A percentile compares a stretch with the other conserved stretches of the same genome.
Conservation (phyloP, 2,888 invertebrate species). For the Pachycephus smyrnensis region DNA sequence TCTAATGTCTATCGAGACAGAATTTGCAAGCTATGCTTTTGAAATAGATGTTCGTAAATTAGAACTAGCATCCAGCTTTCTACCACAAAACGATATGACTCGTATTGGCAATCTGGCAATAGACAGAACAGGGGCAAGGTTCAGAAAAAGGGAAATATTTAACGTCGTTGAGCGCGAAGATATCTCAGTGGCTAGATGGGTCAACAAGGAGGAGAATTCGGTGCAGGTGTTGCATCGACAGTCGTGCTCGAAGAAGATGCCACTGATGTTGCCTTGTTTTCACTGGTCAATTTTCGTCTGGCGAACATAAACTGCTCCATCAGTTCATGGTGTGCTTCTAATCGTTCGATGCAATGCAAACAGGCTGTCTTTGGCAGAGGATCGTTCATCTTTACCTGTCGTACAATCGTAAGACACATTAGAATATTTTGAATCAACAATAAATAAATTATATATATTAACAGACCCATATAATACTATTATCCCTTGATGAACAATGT, state of each 20-base stretch:
- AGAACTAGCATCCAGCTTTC: not conserved
- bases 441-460: conserved; percentile 1
- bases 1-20: not conserved
- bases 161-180: conserved; percentile 24
- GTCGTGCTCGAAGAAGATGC: conserved; percentile 53
- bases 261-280: conserved; percentile 46
- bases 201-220: conserved; percentile 61
- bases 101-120: not conserved
- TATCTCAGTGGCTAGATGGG: conserved; percentile 24
- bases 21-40: not conserved
- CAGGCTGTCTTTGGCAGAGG: conserved; percentile 70
- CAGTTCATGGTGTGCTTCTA: conserved; percentile 70
- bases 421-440: not conserved
- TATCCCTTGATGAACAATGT: not conserved
- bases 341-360: conserved; percentile 70
- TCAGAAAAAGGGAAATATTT: conserved; percentile 22
- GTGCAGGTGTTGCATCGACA: conserved; percentile 48
- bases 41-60: not conserved
- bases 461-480: not conserved
- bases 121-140: conserved; percentile 13
- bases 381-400: conserved; percentile 66
- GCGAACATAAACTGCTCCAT: conserved; percentile 68
- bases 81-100: too few relatives aligned
- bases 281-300: conserved; percentile 54
- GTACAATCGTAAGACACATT: conserved; percentile 4